Base-by-base conservation (phyloP, 2,888 invertebrate species). In the Eilema depressum region DNA sequence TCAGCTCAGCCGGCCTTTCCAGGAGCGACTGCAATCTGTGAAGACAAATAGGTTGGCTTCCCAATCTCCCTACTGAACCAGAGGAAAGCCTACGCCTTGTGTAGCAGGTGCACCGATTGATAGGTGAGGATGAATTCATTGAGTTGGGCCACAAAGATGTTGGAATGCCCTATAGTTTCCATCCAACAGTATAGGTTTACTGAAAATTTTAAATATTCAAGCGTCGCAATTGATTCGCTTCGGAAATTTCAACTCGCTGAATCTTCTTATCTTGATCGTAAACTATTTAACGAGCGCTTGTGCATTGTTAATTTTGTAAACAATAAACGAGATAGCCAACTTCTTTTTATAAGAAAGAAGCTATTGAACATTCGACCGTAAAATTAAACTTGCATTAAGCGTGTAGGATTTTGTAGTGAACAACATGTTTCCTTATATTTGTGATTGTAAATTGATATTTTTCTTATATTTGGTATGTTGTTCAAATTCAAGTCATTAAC, bases 211-310 rank as follows among this genome's bases (percentile, higher is more conserved):
- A 41, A 63, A 25, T 20, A 17, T 26, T 41, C 63, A 33, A 57
- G 25, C 56, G 14, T 57, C 20, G 11, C 66, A 66, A 56, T 56
- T 66, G 41, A 66, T 59, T 41, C 57, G 66, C 23, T 66, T 66
- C 30, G 28, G n/a, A 53, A 67, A 66, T 68, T 68, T 64, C 57
- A 57, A 66, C 41, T 59, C 75, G 63, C 57, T 77, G 69, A 74
- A 74, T 81, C 74, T 81, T 69, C 75, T 78, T 82, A 82, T 82
- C 82, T 63, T 71, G 66, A 75, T 82, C 82, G 82, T 83, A 76
- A 83, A 83, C 65, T 66, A 82, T 88, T 92, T 93, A 83, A 93
- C 90, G 93, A 93, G 78, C 88, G 77, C 80, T 90, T 90, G 91
- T 90, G 86, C 91, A 90, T 91, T 91, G 89, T 88, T 85, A 81